Percentiles rank a stretch among this genome's conserved stretches.
These are phyloP conservation scores for Xiphophorus couchianus DNA, from an alignment of 2,113 vertebrate species.

Conservation along the genomic window DNA sequence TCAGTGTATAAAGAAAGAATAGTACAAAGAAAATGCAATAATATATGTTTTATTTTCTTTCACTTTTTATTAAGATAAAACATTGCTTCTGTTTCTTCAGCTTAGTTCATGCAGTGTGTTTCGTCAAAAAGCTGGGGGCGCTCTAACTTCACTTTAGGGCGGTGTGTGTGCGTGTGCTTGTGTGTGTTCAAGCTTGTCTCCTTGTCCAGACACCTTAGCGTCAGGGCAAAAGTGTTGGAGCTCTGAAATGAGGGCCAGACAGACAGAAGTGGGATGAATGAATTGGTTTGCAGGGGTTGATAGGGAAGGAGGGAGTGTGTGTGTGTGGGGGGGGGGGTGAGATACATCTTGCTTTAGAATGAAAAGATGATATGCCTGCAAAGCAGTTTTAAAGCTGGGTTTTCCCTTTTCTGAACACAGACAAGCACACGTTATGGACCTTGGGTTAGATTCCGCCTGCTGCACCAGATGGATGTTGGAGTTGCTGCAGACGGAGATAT, in stretches of 20 bases:
- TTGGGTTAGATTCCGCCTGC: slow-evolving; percentile 70
- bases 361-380: slow-evolving; percentile 67
- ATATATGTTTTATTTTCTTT: neutral
- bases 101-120: slow-evolving; percentile 33
- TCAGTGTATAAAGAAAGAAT: neutral
- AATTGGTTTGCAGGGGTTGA: slow-evolving; percentile 59
- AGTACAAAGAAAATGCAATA: neutral
- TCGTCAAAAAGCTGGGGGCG: slow-evolving; percentile 71
- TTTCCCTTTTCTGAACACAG: slow-evolving; percentile 39
- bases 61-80: neutral
- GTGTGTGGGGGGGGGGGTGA: neutral
- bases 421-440: slow-evolving; percentile 49
- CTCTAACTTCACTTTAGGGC: slow-evolving; percentile 67
- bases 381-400: slow-evolving; percentile 64
- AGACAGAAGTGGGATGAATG: slow-evolving; percentile 72
- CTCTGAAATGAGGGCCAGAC: slow-evolving; percentile 71
- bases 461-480: slow-evolving; percentile 65
- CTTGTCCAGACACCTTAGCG: slow-evolving; percentile 77
- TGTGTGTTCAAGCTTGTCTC: slow-evolving; percentile 59
- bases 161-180: slow-evolving; percentile 18
- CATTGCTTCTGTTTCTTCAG: slow-evolving; percentile 9
- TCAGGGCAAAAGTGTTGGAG: slow-evolving; percentile 67
- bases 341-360: slow-evolving; percentile 50
- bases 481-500: slow-evolving; percentile 63
- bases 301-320: slow-evolving; percentile 12